A percentile compares a stretch with the other conserved stretches of the same genome.
These are phyloP conservation scores for Rafetus swinhoei DNA, from an alignment of 2,113 vertebrate genomes.

Conservation along the genomic window DNA sequence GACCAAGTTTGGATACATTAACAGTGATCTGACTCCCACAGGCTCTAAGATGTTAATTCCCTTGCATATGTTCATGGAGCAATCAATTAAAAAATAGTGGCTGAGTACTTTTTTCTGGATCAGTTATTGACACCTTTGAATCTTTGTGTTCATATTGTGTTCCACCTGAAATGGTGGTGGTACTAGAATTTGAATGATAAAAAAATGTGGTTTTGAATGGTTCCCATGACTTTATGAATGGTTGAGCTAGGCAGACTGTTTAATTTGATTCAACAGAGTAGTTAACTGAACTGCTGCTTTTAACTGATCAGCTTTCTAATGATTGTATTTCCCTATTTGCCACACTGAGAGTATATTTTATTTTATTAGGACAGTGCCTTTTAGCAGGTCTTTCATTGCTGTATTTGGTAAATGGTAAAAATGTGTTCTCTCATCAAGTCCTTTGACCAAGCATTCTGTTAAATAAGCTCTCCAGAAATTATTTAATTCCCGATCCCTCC, in stretches of 20 bases:
- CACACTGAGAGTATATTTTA: background rate
- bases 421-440: background rate
- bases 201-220: background rate
- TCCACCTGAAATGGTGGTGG: background rate
- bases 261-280: constrained; percentile 13
- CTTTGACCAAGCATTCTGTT: constrained; percentile 37
- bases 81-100: background rate
- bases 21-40: background rate
- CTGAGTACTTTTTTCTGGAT: background rate
- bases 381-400: background rate
- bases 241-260: background rate
- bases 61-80: background rate
- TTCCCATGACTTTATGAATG: background rate
- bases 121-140: background rate
- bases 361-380: background rate
- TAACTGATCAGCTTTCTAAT: background rate
- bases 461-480: constrained; percentile 34
- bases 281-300: background rate
- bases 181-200: background rate
- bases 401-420: background rate
- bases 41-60: background rate
- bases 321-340: fast-evolving
- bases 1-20: background rate
- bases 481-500: constrained; percentile 48
- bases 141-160: background rate